phyloP scores from a whole-genome alignment of 1,140 invertebrate species.

The Cardiocondyla obscurior region DNA sequence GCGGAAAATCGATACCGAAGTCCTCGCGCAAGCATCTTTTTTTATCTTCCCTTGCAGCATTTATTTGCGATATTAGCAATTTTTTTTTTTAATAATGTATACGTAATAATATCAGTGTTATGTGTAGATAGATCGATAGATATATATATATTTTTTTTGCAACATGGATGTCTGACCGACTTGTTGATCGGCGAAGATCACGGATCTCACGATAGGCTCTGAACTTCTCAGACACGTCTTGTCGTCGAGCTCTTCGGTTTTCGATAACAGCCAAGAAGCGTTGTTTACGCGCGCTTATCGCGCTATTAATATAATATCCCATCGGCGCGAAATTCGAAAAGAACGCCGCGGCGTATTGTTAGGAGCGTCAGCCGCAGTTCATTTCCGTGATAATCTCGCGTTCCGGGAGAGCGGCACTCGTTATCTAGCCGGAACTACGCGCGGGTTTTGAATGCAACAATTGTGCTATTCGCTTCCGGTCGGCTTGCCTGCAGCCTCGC shows the following conservation, averaged over 20 bases:
- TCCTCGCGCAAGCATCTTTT: background rate
- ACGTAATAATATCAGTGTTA: too few relatives aligned
- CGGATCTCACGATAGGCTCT: too few relatives aligned
- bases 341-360: background rate
- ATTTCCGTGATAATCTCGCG: constrained; percentile 19
- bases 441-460: constrained; percentile 11
- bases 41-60: background rate
- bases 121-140: too few relatives aligned
- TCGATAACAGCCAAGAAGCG: background rate
- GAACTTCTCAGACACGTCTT: background rate
- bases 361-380: background rate
- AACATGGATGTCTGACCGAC: too few relatives aligned
- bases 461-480: background rate
- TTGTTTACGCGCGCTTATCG: background rate
- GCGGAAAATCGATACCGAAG: too few relatives aligned
- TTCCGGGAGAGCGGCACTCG: background rate
- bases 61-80: background rate
- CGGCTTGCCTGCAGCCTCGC: background rate
- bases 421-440: constrained; percentile 16
- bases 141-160: too few relatives aligned
- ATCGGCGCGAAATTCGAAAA: background rate
- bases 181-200: too few relatives aligned
- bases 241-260: background rate
- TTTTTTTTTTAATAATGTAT: too few relatives aligned
- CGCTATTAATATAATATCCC: background rate